Base-by-base conservation (phyloP, 2,797 vertebrate genomes). In the Pipistrellus pipistrellus region DNA sequence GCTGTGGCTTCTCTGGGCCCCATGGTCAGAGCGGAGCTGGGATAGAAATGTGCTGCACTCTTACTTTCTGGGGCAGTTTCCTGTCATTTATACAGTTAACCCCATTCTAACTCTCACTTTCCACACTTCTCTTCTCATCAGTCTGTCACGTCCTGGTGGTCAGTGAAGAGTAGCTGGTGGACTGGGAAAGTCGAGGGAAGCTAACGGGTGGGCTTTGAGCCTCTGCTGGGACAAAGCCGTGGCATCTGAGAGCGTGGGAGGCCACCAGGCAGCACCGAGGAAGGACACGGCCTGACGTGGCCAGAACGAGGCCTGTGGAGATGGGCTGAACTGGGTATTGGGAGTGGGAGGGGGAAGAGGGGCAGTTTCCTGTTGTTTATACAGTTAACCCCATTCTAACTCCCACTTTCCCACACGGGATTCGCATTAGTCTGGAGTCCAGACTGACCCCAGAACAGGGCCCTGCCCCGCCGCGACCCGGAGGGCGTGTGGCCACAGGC, bases 401-500 rank as follows among this genome's bases (percentile, higher is more conserved):
- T 38, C 38, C 6, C 38, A 41, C 38, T 41, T 41, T 41, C 38
- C 38, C 38, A 41, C 38, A 41, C 38, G 10, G 44, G 44, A 46
- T 44, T 18, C 48, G 25, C 41, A 6, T 32, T 32, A 20, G 10
- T 8, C 57, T 17, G 3, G 25, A 46, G 48, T 14, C 7, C 8
- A 11, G 8, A 10, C 27, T 13, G 27, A 59, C 51, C 69, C 7
- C 0, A 10, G 30, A 25, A 6, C n/a, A 66, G 27, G 5, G 17
- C 66, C 66, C 46, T 2, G 11, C 32, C 25, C 13, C 25, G 4
- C 0, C 2, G 1, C 1, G 2, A 4, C 55, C 11, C 15, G 2
- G n/a, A 2, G 11, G 0, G 25, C 3, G 7, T 27, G 83, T 20
- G 21, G 1, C 53, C 27, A 6, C 27, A 15, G 6, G 2, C 57